Evolutionary conservation across 2,797 vertebrate genomes (phyloP).

Genomic region (Otolemur crassicaudatus): DNA sequence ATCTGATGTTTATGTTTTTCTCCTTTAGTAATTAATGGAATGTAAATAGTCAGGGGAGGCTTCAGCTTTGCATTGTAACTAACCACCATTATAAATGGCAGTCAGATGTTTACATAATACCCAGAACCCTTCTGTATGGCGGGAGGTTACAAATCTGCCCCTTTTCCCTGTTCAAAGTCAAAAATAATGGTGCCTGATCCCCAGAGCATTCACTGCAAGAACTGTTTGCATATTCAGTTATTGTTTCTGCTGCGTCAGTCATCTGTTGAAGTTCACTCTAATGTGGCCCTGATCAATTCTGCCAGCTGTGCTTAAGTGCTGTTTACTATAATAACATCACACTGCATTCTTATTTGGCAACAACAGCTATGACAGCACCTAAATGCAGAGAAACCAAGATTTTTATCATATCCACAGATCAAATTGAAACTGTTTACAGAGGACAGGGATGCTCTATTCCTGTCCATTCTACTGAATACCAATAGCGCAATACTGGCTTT

Average conservation of each 20-base stretch:
- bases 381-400: conserved; percentile 90
- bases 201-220: conserved; percentile 92
- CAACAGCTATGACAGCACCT: conserved; percentile 93
- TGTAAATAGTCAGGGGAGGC: conserved; percentile 95
- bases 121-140: conserved; percentile 90
- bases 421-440: conserved; percentile 88
- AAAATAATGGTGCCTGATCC: conserved; percentile 94
- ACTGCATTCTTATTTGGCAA: conserved; percentile 90
- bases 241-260: conserved; percentile 97
- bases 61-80: conserved; percentile 90
- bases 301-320: conserved; percentile 96
- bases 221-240: conserved; percentile 97
- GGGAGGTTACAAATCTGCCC: conserved; percentile 93
- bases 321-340: conserved; percentile 96
- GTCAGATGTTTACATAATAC: conserved; percentile 96
- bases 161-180: conserved; percentile 92
- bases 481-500: conserved; percentile 84
- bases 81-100: conserved; percentile 91
- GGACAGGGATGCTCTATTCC: conserved; percentile 88
- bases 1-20: conserved; percentile 94
- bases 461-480: conserved; percentile 88
- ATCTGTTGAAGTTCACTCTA: conserved; percentile 94
- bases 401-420: conserved; percentile 88
- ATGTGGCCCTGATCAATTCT: conserved; percentile 95
- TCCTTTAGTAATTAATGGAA: conserved; percentile 97